A percentile compares a stretch with the other conserved stretches of the same genome.
Conservation (phyloP, 1,140 invertebrate species). For the Probaryconus sp. region DNA sequence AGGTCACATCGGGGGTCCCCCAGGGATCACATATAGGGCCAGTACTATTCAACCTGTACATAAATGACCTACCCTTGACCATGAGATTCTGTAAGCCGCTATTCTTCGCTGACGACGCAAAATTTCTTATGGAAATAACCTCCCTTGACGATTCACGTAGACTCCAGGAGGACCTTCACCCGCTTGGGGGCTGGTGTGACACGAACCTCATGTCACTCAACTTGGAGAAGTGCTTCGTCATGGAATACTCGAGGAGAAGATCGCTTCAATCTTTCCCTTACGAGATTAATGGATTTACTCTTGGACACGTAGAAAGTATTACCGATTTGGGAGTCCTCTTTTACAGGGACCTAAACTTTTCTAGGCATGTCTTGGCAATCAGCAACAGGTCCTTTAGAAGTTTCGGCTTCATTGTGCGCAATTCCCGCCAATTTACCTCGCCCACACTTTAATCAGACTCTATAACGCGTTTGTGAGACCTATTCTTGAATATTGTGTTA, state of each 20-base stretch:
- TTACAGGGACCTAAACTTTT: too few relatives aligned
- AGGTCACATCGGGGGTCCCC: constrained; percentile 59
- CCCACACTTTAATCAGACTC: too few relatives aligned
- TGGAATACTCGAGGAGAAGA: background rate
- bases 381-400: too few relatives aligned
- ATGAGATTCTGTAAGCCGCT: too few relatives aligned
- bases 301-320: background rate
- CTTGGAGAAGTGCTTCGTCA: background rate
- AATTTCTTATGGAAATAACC: too few relatives aligned
- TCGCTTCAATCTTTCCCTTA: background rate
- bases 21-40: constrained; percentile 68
- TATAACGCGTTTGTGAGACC: too few relatives aligned
- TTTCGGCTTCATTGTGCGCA: too few relatives aligned
- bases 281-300: background rate
- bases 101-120: too few relatives aligned
- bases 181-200: background rate
- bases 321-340: background rate
- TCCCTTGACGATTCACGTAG: background rate
- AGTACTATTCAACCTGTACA: constrained; percentile 62
- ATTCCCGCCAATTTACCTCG: too few relatives aligned
- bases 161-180: background rate
- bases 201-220: background rate
- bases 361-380: too few relatives aligned
- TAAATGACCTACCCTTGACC: constrained; percentile 40
- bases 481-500: too few relatives aligned